Evolutionary conservation across 2,797 vertebrate species (phyloP).

Genomic region (Phylloscopus collybita): DNA sequence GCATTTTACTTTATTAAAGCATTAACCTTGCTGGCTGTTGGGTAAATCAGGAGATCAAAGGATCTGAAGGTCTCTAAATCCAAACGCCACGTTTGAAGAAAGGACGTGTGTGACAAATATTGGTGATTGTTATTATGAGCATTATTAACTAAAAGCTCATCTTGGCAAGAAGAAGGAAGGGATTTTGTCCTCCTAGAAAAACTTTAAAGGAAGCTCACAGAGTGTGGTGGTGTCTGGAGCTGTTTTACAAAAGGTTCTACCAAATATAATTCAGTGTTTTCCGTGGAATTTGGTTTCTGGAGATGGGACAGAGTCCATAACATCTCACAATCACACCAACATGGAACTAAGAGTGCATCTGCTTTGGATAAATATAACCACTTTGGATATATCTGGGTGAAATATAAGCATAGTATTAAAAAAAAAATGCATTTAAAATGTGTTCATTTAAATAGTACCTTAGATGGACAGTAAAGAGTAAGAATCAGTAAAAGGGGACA

Average conservation of each 20-base stretch:
- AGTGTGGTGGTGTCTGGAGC: neutral
- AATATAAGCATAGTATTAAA: neutral
- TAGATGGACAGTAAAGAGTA: neutral
- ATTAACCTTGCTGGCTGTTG: conserved; percentile 68
- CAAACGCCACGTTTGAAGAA: neutral
- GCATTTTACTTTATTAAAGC: conserved; percentile 54
- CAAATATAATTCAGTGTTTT: neutral
- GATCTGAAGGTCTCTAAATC: neutral
- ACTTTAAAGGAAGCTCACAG: neutral
- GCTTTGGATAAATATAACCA: neutral
- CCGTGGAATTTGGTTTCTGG: neutral
- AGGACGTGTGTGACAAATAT: neutral
- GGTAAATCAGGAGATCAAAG: conserved; percentile 45
- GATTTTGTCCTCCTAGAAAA: neutral
- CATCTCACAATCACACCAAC: neutral
- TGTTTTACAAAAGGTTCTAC: neutral
- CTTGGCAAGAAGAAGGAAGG: neutral
- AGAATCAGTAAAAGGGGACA: neutral
- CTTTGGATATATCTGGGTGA: neutral
- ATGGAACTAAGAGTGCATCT: neutral
- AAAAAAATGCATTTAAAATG: neutral
- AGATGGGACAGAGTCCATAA: no score
- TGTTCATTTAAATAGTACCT: neutral
- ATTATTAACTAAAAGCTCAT: neutral
- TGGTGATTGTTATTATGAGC: no score